Evolutionary conservation across 2,888 invertebrate species (phyloP).

Genomic region (Melanophora roralis): DNA sequence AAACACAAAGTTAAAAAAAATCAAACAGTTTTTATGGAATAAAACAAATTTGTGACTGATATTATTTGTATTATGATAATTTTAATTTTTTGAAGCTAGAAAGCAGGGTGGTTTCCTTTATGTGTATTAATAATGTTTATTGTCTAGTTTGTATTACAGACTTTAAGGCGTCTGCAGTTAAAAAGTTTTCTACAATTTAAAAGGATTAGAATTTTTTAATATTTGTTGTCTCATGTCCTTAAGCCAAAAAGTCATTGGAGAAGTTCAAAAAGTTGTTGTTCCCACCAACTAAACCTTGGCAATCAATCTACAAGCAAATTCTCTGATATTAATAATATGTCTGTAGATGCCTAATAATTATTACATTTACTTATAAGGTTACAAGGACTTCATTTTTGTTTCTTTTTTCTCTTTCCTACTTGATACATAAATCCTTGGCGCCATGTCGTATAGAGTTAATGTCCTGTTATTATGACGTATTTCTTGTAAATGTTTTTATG

Average conservation of each 20-base stretch:
- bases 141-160: slow-evolving; percentile 34
- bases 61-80: slow-evolving; percentile 19
- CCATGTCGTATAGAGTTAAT: slow-evolving; percentile 48
- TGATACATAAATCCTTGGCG: slow-evolving; percentile 39
- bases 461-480: slow-evolving; percentile 44
- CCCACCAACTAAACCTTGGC: slow-evolving; percentile 52
- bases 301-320: slow-evolving; percentile 34
- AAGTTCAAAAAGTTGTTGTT: slow-evolving; percentile 23
- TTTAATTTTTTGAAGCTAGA: background rate
- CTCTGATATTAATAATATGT: slow-evolving; percentile 18
- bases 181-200: background rate
- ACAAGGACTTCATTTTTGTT: slow-evolving; percentile 12
- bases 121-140: background rate
- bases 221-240: slow-evolving; percentile 14
- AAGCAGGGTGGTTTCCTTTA: slow-evolving; percentile 11
- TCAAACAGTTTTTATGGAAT: background rate
- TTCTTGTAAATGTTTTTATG: background rate
- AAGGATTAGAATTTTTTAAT: slow-evolving; percentile 5
- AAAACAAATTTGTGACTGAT: slow-evolving; percentile 15
- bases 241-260: slow-evolving; percentile 53
- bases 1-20: slow-evolving; percentile 3
- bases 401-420: slow-evolving; percentile 3
- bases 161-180: slow-evolving; percentile 37
- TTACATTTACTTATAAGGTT: slow-evolving; percentile 54
- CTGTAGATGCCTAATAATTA: slow-evolving; percentile 1